Evolutionary conservation across 2,113 vertebrate species (phyloP).

Genomic region (Coturnix japonica): DNA sequence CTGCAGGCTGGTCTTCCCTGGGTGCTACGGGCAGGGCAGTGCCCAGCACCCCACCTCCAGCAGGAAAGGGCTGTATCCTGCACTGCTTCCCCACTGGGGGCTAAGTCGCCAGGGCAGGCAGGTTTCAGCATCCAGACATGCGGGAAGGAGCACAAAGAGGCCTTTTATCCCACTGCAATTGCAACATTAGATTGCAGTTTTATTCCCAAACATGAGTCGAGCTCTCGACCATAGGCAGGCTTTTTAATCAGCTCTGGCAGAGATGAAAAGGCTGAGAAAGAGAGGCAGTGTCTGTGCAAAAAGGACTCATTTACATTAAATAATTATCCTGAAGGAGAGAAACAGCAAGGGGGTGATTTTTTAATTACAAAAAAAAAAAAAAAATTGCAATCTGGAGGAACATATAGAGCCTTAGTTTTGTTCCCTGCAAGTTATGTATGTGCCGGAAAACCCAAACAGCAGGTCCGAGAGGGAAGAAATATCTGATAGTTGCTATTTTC

Average conservation of each 20-base stretch:
- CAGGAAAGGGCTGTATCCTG: conserved; percentile 37
- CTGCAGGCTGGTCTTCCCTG: neutral
- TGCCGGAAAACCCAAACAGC: neutral
- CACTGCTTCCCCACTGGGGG: conserved; percentile 42
- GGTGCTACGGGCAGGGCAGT: neutral
- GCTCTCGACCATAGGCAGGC: conserved; percentile 60
- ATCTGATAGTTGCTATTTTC: neutral
- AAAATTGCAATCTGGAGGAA: conserved; percentile 43
- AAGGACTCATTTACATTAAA: conserved; percentile 72
- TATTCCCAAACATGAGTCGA: conserved; percentile 65
- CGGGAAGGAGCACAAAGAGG: conserved; percentile 69
- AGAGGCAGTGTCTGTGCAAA: conserved; percentile 69
- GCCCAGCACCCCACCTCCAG: neutral
- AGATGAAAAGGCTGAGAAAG: conserved; percentile 71
- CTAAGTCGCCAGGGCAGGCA: conserved; percentile 58
- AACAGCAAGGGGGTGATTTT: conserved; percentile 55
- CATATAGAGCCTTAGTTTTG: conserved; percentile 15
- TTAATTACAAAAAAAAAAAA: conserved; percentile 64
- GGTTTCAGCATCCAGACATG: conserved; percentile 44
- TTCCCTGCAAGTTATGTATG: conserved; percentile 45
- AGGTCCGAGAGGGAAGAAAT: neutral
- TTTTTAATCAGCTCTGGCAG: conserved; percentile 71
- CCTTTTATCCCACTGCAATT: conserved; percentile 69
- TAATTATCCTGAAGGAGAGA: conserved; percentile 70
- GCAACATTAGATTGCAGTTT: conserved; percentile 72